These are phyloP conservation scores for Drosophila barbarae DNA, from an alignment of 2,888 invertebrate genomes.

Conservation along the genomic window DNA sequence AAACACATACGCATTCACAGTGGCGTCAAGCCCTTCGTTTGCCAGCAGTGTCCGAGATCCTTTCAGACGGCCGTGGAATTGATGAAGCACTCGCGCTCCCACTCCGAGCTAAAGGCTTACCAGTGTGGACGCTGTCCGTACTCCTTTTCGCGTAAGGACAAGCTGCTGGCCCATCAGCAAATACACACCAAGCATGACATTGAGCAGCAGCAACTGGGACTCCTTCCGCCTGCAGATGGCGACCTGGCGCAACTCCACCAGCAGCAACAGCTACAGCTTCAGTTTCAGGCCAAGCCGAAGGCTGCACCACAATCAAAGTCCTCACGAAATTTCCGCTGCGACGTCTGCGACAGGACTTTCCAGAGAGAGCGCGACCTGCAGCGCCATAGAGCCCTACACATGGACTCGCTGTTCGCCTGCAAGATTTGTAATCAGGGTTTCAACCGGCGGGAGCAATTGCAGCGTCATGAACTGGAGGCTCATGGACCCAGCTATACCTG, in stretches of 20 bases:
- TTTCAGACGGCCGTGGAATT: slow-evolving; percentile 86
- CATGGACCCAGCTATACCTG: slow-evolving; percentile 84
- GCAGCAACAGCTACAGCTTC: slow-evolving; percentile 39
- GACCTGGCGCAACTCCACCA: slow-evolving; percentile 13
- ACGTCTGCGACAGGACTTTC: slow-evolving; percentile 85
- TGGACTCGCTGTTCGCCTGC: slow-evolving; percentile 86
- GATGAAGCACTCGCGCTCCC: slow-evolving; percentile 84
- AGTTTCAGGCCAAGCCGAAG: slow-evolving; percentile 39
- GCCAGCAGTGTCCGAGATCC: slow-evolving; percentile 86
- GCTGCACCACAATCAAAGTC: slow-evolving; percentile 25
- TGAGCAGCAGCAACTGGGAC: slow-evolving; percentile 53
- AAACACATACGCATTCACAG: slow-evolving; percentile 87
- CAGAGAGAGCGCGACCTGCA: slow-evolving; percentile 86
- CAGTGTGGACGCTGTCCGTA: slow-evolving; percentile 84
- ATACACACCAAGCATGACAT: slow-evolving; percentile 80
- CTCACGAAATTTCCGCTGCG: slow-evolving; percentile 83
- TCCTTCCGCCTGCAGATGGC: slow-evolving; percentile 14
- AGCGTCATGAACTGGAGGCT: slow-evolving; percentile 84
- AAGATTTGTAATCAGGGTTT: slow-evolving; percentile 82
- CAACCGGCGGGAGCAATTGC: slow-evolving; percentile 84
- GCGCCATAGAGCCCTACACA: slow-evolving; percentile 84
- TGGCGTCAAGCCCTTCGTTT: slow-evolving; percentile 86
- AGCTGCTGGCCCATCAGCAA: slow-evolving; percentile 84
- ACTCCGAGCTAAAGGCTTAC: slow-evolving; percentile 84
- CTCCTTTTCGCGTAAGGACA: slow-evolving; percentile 85